These are phyloP conservation scores for Centropyge bicolor DNA, from an alignment of 2,797 vertebrate species.

Conservation along the genomic window DNA sequence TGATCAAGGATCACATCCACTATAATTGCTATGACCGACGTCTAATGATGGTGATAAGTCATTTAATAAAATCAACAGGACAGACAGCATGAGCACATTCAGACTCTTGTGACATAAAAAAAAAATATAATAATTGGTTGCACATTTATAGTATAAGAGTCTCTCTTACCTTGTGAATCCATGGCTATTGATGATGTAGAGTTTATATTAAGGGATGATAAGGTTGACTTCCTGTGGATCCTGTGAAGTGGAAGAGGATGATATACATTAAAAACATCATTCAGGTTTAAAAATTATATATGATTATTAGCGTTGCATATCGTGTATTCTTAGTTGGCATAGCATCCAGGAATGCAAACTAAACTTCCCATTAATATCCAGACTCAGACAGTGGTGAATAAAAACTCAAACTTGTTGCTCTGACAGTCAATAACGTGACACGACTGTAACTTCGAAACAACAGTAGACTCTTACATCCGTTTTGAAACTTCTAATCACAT, in stretches of 20 bases:
- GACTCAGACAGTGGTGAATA: no score
- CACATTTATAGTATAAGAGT: neutral
- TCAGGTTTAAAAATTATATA: neutral
- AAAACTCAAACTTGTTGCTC: neutral
- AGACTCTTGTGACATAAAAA: neutral
- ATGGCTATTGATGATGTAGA: conserved; percentile 34
- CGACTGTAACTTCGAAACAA: neutral
- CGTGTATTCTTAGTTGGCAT: no score
- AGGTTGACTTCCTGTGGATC: conserved; percentile 13
- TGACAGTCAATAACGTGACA: conserved; percentile 4
- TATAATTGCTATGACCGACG: neutral
- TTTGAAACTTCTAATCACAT: neutral
- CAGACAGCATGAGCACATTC: neutral
- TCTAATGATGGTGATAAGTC: neutral
- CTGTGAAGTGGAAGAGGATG: neutral
- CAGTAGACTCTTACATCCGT: neutral
- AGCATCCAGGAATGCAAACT: neutral
- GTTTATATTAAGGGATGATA: conserved; percentile 14
- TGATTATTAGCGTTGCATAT: neutral
- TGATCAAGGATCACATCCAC: neutral
- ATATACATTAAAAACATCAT: neutral
- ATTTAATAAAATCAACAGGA: neutral
- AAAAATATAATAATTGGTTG: neutral
- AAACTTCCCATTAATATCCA: neutral
- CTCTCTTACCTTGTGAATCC: conserved; percentile 70